Evolutionary conservation across 64 coral and sea anemone genomes (phyloP), one percentile per base, ranked within the genome.

Genomic region (Cladopsammia gracilis): DNA sequence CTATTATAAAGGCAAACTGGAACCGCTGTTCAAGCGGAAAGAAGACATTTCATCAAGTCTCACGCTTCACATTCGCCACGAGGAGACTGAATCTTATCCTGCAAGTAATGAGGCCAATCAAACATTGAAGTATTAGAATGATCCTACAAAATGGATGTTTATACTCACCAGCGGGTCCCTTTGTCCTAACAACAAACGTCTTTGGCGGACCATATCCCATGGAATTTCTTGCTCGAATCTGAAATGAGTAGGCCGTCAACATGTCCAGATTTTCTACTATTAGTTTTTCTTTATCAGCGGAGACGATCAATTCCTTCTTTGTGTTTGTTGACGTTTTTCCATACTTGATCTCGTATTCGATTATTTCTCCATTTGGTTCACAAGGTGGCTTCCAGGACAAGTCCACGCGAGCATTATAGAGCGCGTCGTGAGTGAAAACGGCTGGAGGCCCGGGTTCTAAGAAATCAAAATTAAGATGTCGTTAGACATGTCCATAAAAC

Each of bases 321-420:
- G 64, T 59, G 48, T 51, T 56, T 16, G 43, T 68, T 19, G 58
- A 42, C 52, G 58, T 48, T 42, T 49, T 10, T 14, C 93, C 93
- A 22, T 95, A 95, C 24, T 72, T 87, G 19, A 94, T 72, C 78
- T 97, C 88, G 88, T 90, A 97, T 0, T 84, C 74, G 8, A 58
- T 57, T n/a, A 97, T 94, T 73, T 88, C 64, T 13, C 93, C 96
- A 73, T 94, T 97, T 13, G 96, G 82, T 81, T 97, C 96, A 70
- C 96, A 97, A 12, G 96, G 96, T 10, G 67, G 65, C 3, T 73
- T 68, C 96, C 96, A 97, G 47, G 68, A 88, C 18, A 97, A 83
- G 13, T 97, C 87, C 14, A 97, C 92, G 52, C 89, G 88, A n/a
- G 71, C 68, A 50, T 97, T 97, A 69, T 97, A 97, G 18, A 97